Evolutionary conservation across 2,113 vertebrate genomes (phyloP), one percentile per base, ranked within the genome.

Genomic region (Cisticola juncidis): DNA sequence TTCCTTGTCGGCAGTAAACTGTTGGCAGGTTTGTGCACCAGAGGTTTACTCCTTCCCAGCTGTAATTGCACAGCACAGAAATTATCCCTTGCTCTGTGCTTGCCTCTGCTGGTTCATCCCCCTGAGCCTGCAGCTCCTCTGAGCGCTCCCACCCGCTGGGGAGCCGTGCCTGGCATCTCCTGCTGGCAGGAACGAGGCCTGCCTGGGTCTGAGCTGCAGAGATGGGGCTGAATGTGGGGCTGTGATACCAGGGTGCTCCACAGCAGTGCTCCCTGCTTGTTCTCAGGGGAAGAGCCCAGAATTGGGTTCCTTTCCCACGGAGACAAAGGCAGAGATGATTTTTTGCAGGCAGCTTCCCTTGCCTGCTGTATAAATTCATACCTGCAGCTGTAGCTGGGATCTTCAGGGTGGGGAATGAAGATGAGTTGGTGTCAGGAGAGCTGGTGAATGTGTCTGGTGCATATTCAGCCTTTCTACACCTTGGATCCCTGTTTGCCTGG

Each of bases 21-120:
- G 96, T 96, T 97, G 97, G 97, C 97, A 97, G 97, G 96, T 96
- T 96, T 93, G 97, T 94, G 94, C 88, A 95, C 95, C 96, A 97
- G 97, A 97, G 97, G 97, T 97, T 95, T 97, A 96, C 91, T 97
- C 96, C 96, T 98, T 97, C 97, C 96, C 95, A 96, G 96, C 95
- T 95, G 92, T 97, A 98, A 98, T 96, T 98, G 97, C 92, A 96
- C 79, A 90, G 97, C 93, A 47, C 45, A 69, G 97, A 98, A 97
- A 98, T 96, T 94, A 96, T 97, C 96, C 89, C 95, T 92, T 94
- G 95, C 94, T 95, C 79, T 65, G 83, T 71, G 61, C 94, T 5
- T 81, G 92, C 90, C 93, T 96, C 95, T 92, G 81, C 87, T 96
- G 97, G 76, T 88, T 94, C 96, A 93, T 97, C 88, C 91, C 88